Evolutionary conservation across 1,140 invertebrate species (phyloP), one percentile per base, ranked within the genome.

Genomic region (Drosophila fuyamai): DNA sequence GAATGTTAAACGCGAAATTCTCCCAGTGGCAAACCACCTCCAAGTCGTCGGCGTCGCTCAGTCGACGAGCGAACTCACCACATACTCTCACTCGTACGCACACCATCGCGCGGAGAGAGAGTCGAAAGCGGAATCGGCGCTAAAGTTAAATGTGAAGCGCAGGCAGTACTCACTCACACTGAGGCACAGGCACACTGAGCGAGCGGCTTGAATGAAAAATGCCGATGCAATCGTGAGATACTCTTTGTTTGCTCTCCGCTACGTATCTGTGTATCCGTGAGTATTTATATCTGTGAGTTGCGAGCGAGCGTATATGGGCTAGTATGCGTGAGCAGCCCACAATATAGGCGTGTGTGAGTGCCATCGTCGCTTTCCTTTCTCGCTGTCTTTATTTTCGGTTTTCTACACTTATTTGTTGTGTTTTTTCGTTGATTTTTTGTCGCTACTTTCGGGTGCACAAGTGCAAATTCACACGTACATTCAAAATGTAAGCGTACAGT

Each of bases 401-500:
- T 81, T 75, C 60, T 68, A 77, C 63, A 56, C 59, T 70, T 76
- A 76, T 79, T 81, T 78, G 29, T 62, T 50, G 48, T 65, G 38
- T 72, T 61, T 51, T 76, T 70, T 75, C 51, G 59, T 79, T 73
- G 47, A 47, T 58, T 67, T 61, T 65, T 57, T 51, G 58, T 54
- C 35, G 63, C 53, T 71, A 67, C 54, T 75, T 67, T 82, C 83
- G 83, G 79, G 83, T 86, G 82, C 84, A 86, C 82, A 86, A 86
- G 82, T 86, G 82, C 83, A 86, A 86, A 88, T 88, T 86, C 82
- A 86, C 82, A 86, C 83, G 82, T 86, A 86, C 82, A 88, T 89
- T 88, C 76, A 63, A 88, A 88, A 88, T 88, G 55, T 82, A 66
- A 54, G 68, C 46, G 83, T 72, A 86, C 84, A 86, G 83, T 86